Evolutionary conservation across 2,113 vertebrate species (phyloP).

Genomic region (Tragulus kanchil): DNA sequence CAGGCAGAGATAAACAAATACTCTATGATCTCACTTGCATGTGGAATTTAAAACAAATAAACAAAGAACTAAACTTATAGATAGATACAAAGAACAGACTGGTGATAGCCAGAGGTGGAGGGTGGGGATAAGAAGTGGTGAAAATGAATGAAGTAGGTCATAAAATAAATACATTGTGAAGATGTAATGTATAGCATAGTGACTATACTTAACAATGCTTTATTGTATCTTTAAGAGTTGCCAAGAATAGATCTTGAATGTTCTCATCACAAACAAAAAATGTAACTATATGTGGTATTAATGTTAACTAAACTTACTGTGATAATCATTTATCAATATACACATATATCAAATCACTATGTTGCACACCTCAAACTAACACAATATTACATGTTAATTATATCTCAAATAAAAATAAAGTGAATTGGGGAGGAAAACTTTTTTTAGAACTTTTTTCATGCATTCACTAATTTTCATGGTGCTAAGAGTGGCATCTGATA

Average conservation of each 20-base stretch:
- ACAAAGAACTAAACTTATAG: background rate
- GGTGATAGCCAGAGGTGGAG: background rate
- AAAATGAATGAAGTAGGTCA: background rate
- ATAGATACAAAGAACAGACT: background rate
- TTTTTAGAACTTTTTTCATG: background rate
- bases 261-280: background rate
- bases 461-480: background rate
- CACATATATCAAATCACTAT: background rate
- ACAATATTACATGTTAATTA: background rate
- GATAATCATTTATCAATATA: background rate
- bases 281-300: background rate
- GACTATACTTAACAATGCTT: background rate
- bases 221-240: background rate
- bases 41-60: background rate
- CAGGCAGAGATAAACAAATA: background rate
- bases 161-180: background rate
- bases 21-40: background rate
- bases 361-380: background rate
- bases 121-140: background rate
- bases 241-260: background rate
- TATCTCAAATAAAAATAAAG: background rate
- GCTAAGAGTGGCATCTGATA: background rate
- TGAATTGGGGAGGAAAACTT: background rate
- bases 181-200: background rate
- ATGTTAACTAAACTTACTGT: background rate